Evolutionary conservation across 2,113 vertebrate species (phyloP), one percentile per base, ranked within the genome.

Genomic region (Odobenus rosmarus): DNA sequence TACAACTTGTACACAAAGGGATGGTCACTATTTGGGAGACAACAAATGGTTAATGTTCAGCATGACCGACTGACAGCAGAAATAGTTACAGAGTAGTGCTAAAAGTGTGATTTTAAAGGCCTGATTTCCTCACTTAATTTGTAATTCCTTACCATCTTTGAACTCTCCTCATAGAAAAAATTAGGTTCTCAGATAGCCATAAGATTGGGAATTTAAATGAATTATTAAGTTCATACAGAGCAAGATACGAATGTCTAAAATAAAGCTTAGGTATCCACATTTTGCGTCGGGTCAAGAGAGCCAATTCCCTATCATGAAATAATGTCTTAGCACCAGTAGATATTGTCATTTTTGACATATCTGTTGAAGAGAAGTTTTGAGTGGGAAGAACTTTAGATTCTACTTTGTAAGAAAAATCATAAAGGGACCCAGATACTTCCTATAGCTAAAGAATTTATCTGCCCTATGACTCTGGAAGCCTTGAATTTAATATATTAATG

Each of bases 1-100:
- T 95, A 57, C 51, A 96, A 46, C 24, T 84, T 96, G 72, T 39
- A 94, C 57, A 74, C 57, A 79, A 83, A 74, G 76, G 81, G 31
- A 71, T 61, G 81, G n/a, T n/a, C 81, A 84, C 36, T 84, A 39
- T 36, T 79, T 77, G n/a, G 77, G 33, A 92, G 51, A 79, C 24
- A 84, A 61, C 61, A 92, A 92, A 94, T 59, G 51, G 33, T 83
- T 95, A 71, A 87, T 4, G 53, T 92, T 92, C 12, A 80, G 21
- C 15, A 57, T 59, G 49, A 91, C 67, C 95, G 88, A 51, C 39
- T 64, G 57, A 51, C 26, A 64, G 36, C 3, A 69, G 59, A 33
- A 51, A 90, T 21, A 95, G 53, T 53, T 85, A 39, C 55, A 91
- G 82, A 82, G 8, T 39, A 36, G 15, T 16, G 46, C 26, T 49